A percentile compares a stretch with the other conserved stretches of the same genome.
These are phyloP conservation scores for Calliphora vicina DNA, from an alignment of 1,140 invertebrate genomes.

Conservation along the genomic window DNA sequence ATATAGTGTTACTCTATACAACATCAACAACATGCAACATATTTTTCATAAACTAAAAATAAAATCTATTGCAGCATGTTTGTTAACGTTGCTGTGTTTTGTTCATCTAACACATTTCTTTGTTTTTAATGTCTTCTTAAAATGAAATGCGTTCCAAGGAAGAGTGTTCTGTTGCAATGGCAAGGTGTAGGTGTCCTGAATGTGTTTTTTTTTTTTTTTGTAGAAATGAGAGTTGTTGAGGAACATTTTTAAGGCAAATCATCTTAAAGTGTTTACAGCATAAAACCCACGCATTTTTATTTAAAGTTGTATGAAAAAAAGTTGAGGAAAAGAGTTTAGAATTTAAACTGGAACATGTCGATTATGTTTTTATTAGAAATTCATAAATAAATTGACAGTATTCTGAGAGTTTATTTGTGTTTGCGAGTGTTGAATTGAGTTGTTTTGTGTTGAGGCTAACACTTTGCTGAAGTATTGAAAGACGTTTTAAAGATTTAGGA, in stretches of 20 bases:
- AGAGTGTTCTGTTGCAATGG: neutral
- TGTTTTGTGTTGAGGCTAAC: too few species aligned
- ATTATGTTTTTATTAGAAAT: conserved; percentile 11
- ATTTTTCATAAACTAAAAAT: neutral
- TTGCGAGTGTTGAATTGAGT: too few species aligned
- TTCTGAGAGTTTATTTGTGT: too few species aligned
- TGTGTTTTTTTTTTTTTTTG: too few species aligned
- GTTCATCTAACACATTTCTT: neutral
- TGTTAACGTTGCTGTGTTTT: neutral
- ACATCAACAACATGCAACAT: neutral
- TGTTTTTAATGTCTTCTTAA: neutral
- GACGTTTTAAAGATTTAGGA: too few species aligned
- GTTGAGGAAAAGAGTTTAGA: neutral
- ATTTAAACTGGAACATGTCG: neutral
- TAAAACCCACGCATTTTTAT: neutral
- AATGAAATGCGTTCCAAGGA: neutral
- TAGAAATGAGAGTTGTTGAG: neutral
- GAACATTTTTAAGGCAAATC: neutral
- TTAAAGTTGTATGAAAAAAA: neutral
- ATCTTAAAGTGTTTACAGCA: neutral
- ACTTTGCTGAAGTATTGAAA: too few species aligned
- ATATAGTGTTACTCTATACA: neutral
- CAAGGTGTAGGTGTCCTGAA: neutral
- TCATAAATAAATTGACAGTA: neutral
- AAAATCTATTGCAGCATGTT: neutral